Base-by-base conservation (phyloP, 2,113 vertebrate species). In the Serinus canaria region DNA sequence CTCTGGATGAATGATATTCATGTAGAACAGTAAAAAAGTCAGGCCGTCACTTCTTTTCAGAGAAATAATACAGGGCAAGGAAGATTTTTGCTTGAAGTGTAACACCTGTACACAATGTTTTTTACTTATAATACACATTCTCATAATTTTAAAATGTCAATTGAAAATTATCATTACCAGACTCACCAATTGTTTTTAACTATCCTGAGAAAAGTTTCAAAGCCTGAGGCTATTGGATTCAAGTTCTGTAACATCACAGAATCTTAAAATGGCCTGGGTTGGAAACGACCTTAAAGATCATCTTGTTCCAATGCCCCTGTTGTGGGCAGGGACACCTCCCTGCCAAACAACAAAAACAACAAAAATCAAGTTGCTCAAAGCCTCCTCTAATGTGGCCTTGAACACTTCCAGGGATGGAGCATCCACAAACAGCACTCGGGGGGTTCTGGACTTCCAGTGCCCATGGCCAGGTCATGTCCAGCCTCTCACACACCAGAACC, bases 281-380 rank as follows among this genome's bases (percentile, higher is more conserved):
- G 27, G 33, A 52, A 59, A 33, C 1, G 10, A 58, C 27, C 6
- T 37, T 13, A 23, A 59, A 59, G 33, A 50, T 27, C 31, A 43
- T 8, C 43, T 27, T 2, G 0, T 25, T 31, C 58, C 22, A 80
- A 37, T 0, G 0, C 6, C 13, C 22, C 25, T 64, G 14, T 9
- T 13, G 13, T 50, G 43, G 22, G 27, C 18, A 58, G 18, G 18
- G 50, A 11, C 18, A 37, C 6, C 10, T 33, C 15, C 12, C 27
- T 53, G 52, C 28, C 52, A 18, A 30, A 30, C 52, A 53, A 30
- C 15, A 52, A 52, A 28, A 52, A 4, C 15, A 52, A 49, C 22
- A 44, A 66, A 58, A 41, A 20, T 31, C 12, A 58, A 31, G 15
- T 7, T 37, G 18, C 50, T 73, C 59, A 15, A 43, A 37, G 15